These are phyloP conservation scores for Oophaga pumilio DNA, from an alignment of 2,113 vertebrate genomes.

Conservation along the genomic window DNA sequence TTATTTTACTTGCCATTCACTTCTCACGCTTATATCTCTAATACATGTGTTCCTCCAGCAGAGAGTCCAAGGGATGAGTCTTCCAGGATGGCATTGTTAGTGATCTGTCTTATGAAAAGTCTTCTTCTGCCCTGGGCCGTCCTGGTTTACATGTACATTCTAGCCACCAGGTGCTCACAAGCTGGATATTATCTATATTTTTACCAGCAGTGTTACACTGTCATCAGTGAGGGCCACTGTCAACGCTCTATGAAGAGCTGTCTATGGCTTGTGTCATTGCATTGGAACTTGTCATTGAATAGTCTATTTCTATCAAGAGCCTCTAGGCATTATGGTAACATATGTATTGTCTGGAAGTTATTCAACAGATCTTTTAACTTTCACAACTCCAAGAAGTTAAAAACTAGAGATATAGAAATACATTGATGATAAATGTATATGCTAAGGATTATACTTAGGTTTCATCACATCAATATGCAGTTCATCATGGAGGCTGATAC, in stretches of 20 bases:
- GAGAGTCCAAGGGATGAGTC: conserved; percentile 75
- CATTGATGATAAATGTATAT: not conserved
- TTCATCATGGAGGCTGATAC: not conserved
- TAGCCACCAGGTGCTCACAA: not conserved
- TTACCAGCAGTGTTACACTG: not conserved
- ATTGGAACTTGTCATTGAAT: not conserved
- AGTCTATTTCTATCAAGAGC: too few relatives aligned
- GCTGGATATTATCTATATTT: not conserved
- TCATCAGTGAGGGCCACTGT: not conserved
- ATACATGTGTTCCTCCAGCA: conserved; percentile 82
- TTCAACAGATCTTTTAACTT: not conserved
- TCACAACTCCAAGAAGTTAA: not conserved
- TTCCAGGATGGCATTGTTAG: conserved; percentile 58
- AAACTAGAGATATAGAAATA: not conserved
- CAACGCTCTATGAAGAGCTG: not conserved
- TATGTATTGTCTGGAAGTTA: not conserved
- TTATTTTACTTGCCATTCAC: conserved; percentile 84
- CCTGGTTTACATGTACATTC: not conserved
- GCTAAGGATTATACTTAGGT: not conserved
- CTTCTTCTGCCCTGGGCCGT: not conserved
- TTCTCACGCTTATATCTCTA: conserved; percentile 80
- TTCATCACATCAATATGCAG: not conserved
- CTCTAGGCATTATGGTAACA: not conserved
- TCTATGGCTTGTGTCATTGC: not conserved
- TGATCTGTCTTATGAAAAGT: not conserved